Evolutionary conservation across 2,888 invertebrate species (phyloP).

Genomic region (Copidosoma aretas): DNA sequence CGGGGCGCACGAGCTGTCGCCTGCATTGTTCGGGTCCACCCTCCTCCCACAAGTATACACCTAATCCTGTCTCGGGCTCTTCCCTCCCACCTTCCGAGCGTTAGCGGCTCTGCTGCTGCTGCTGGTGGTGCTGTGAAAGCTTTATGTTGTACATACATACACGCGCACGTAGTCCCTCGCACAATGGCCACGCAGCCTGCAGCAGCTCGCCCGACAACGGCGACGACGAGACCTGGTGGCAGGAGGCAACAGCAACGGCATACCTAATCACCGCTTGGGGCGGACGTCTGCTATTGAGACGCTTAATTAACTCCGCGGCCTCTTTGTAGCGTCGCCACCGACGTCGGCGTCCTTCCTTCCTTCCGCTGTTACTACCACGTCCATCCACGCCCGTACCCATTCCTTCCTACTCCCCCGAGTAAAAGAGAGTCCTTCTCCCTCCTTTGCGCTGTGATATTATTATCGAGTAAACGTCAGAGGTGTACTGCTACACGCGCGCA

Average conservation of each 20-base stretch:
- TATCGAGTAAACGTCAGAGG: constrained; percentile 5
- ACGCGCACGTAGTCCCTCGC: too few species aligned
- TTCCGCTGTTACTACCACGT: background rate
- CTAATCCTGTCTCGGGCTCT: constrained; percentile 35
- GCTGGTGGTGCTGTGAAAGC: too few species aligned
- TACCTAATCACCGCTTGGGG: constrained; percentile 58
- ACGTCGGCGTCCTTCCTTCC: background rate
- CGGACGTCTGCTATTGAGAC: constrained; percentile 60
- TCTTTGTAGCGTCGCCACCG: constrained; percentile 31
- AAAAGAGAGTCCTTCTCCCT: constrained; percentile 14
- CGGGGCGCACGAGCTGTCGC: constrained; percentile 55
- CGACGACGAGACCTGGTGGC: constrained; percentile 34
- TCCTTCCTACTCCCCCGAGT: too few species aligned
- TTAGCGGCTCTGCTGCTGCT: constrained; percentile 16
- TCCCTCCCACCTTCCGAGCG: constrained; percentile 8
- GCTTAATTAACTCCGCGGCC: constrained; percentile 57
- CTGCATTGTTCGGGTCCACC: constrained; percentile 54
- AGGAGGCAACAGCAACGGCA: constrained; percentile 52
- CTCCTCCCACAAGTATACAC: constrained; percentile 7
- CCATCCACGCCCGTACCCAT: background rate
- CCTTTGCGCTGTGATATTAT: constrained; percentile 18
- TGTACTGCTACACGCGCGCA: background rate
- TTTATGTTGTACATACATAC: too few species aligned
- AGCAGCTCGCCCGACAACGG: constrained; percentile 18
- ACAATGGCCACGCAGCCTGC: too few species aligned